phyloP scores from a whole-genome alignment of 2,113 vertebrate species.

The Maccullochella peelii region DNA sequence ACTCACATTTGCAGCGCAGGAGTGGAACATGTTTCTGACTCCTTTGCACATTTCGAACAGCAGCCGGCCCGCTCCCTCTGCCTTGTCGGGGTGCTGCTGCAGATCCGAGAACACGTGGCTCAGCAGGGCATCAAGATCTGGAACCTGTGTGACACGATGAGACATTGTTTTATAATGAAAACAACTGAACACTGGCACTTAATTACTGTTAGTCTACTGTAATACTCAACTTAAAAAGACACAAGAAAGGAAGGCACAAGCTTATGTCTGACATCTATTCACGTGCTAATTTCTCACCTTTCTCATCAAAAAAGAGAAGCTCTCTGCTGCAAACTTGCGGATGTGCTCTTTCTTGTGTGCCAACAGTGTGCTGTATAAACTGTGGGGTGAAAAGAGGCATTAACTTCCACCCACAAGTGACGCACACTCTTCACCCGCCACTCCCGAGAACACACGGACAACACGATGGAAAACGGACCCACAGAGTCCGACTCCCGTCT shows the following conservation, averaged over 20 bases:
- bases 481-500: not conserved
- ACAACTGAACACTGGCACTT: no score
- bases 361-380: constrained; percentile 93
- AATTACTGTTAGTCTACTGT: not conserved
- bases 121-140: constrained; percentile 90
- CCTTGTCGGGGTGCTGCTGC: constrained; percentile 87
- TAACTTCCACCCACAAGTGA: not conserved
- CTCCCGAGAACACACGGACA: not conserved
- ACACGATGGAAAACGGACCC: not conserved
- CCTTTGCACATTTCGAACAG: constrained; percentile 98
- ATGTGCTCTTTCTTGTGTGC: constrained; percentile 96
- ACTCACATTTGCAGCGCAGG: constrained; percentile 88
- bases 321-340: constrained; percentile 97
- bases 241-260: not conserved
- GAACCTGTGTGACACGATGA: constrained; percentile 81
- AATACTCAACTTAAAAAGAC: not conserved
- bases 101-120: constrained; percentile 91
- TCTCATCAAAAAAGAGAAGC: constrained; percentile 97
- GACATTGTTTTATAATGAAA: not conserved
- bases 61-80: constrained; percentile 91
- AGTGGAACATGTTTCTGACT: constrained; percentile 96
- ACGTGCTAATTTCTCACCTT: constrained; percentile 85
- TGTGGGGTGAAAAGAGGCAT: constrained; percentile 64
- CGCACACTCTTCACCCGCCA: not conserved
- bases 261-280: no score